These are phyloP conservation scores for Nasonia oneida DNA, from an alignment of 2,888 invertebrate genomes.

Conservation along the genomic window DNA sequence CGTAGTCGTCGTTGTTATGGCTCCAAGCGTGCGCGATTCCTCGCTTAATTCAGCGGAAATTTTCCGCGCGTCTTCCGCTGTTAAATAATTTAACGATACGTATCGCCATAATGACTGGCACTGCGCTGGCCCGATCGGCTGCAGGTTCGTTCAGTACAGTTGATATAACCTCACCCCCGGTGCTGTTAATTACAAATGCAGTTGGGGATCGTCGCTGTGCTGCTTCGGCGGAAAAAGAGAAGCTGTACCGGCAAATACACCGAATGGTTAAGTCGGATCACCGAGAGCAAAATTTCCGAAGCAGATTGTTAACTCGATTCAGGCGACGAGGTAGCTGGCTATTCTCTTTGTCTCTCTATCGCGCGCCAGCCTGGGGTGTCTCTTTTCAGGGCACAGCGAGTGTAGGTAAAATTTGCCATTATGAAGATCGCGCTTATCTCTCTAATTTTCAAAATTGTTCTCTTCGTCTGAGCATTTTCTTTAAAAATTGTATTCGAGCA, in stretches of 20 bases:
- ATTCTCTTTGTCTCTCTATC: not conserved
- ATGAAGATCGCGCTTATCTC: conserved; percentile 43
- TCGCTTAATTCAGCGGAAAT: conserved; percentile 49
- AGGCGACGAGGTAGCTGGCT: not conserved
- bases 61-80: conserved; percentile 35
- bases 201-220: conserved; percentile 5
- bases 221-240: not conserved
- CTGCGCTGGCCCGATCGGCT: not conserved
- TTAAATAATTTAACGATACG: conserved; percentile 54
- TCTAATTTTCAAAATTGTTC: conserved; percentile 41
- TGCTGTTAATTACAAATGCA: conserved; percentile 44
- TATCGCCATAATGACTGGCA: conserved; percentile 38
- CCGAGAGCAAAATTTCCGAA: conserved; percentile 29
- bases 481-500: not conserved
- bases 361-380: not conserved
- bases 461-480: not conserved
- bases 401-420: conserved; percentile 29
- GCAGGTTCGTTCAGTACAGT: not conserved
- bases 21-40: not conserved
- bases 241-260: not conserved
- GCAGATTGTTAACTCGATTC: conserved; percentile 3
- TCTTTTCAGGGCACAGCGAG: not conserved
- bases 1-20: conserved; percentile 19
- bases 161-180: conserved; percentile 23
- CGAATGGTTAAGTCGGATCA: conserved; percentile 10